Evolutionary conservation across 2,888 invertebrate species (phyloP), one percentile per base, ranked within the genome.

Genomic region (Ypsolopha scabrella): DNA sequence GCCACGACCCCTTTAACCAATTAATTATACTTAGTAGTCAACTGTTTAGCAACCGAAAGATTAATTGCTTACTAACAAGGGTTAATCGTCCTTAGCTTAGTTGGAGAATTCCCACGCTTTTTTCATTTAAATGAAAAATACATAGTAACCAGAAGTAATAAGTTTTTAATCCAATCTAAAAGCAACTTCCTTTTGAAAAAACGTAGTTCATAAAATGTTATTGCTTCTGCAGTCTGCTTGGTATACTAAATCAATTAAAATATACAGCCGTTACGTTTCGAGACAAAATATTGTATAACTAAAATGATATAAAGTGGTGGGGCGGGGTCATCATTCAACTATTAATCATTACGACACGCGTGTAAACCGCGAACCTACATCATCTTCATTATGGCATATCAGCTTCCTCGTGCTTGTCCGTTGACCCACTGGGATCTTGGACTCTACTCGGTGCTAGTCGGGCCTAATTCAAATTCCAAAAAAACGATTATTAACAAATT

Each of bases 11-110:
- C 45, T 24, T 36, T 45, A 14, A 63, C 62, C 62, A 64, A 70
- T 74, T 77, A 78, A 80, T 79, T 79, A 79, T 72, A 75, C 72
- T 68, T 70, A 69, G 70, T 74, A 68, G 70, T 74, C 68, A 75
- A 75, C 63, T 71, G 72, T 68, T 71, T 64, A 68, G 68, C 69
- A 66, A 67, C 68, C 75, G 45, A 38, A 35, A 44, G 52, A 76
- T 80, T 80, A 80, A 80, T 76, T 78, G 72, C 68, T 63, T 61
- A 68, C 70, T 74, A 74, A 75, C 75, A 70, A 72, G 72, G 72
- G 72, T 73, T 78, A 77, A 80, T 77, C 75, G 70, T 72, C 39
- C 64, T 63, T 59, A 62, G 58, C 60, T 59, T 63, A 60, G 59
- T 33, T 41, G 10, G 10, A 38, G 38, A 14, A 33, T 41, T 49